A percentile compares a stretch with the other conserved stretches of the same genome.
phyloP scores from a whole-genome alignment of 1,140 invertebrate genomes.

The Palaemon carinicauda region DNA sequence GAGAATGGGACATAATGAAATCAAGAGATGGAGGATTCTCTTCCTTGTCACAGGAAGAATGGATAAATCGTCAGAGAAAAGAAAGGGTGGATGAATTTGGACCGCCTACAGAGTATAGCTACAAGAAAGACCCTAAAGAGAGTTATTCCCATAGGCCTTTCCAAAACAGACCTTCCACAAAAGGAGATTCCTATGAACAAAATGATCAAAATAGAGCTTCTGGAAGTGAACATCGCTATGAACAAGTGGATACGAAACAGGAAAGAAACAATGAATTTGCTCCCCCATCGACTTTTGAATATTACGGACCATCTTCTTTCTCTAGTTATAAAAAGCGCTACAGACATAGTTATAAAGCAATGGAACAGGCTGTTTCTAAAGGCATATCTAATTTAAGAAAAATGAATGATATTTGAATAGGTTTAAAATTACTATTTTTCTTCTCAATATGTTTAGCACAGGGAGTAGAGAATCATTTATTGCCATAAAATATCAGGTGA shows the following conservation, averaged over 20 bases:
- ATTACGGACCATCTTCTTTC: constrained; percentile 10
- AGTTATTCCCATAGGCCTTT: not conserved
- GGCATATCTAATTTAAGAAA: constrained; percentile 9
- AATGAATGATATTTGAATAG: not conserved
- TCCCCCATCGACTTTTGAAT: constrained; percentile 25
- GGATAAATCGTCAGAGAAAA: constrained; percentile 61
- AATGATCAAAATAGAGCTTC: not conserved
- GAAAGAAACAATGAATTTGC: constrained; percentile 4
- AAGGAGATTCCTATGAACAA: too few relatives aligned
- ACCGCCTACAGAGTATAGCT: constrained; percentile 59
- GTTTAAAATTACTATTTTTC: not conserved
- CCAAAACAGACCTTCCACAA: too few relatives aligned
- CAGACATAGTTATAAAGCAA: not conserved
- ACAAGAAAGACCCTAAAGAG: not conserved
- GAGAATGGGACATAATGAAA: constrained; percentile 51
- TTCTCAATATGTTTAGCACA: not conserved
- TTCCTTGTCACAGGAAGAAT: constrained; percentile 61
- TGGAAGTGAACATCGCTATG: not conserved
- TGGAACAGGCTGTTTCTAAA: constrained; percentile 19
- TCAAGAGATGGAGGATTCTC: constrained; percentile 40
- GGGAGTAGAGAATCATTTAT: not conserved
- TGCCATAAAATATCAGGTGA: not conserved
- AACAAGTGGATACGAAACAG: not conserved
- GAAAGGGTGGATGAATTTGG: constrained; percentile 63
- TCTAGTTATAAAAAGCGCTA: not conserved